Evolutionary conservation across 2,797 vertebrate species (phyloP).

Genomic region (Squalus acanthias): DNA sequence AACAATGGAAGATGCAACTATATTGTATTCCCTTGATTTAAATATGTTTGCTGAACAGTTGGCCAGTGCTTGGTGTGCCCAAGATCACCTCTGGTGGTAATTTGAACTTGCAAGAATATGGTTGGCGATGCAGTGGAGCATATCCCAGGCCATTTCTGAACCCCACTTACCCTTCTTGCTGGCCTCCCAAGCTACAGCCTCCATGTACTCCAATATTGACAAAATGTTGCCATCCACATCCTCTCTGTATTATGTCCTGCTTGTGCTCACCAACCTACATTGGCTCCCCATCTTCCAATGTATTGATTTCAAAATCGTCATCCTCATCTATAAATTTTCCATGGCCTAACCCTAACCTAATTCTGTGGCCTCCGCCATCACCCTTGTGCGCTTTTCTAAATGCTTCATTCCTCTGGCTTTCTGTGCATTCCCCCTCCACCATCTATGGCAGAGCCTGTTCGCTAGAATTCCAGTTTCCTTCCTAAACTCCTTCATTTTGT

Average conservation of each 20-base stretch:
- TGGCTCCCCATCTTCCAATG: not conserved
- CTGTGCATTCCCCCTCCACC: not conserved
- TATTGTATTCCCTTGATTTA: not conserved
- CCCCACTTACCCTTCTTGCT: not conserved
- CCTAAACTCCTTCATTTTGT: not conserved
- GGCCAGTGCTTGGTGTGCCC: not conserved
- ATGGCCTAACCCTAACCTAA: not conserved
- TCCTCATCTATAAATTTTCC: not conserved
- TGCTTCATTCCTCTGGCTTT: not conserved
- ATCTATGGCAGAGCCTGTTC: not conserved
- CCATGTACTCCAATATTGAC: not conserved
- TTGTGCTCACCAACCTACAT: not conserved
- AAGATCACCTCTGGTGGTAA: not conserved
- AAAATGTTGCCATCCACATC: too few relatives aligned
- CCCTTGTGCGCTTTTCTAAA: not conserved
- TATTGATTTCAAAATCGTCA: not conserved
- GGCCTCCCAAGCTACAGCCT: not conserved
- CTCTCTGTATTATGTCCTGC: not conserved
- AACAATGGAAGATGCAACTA: too few relatives aligned
- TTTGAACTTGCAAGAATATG: not conserved
- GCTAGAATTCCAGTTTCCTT: not conserved
- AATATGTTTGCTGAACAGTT: not conserved
- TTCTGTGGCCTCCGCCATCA: not conserved
- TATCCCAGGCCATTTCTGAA: not conserved
- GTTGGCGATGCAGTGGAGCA: not conserved